Evolutionary conservation across 2,797 vertebrate species (phyloP), one percentile per base, ranked within the genome.

Genomic region (Danio tinwini): DNA sequence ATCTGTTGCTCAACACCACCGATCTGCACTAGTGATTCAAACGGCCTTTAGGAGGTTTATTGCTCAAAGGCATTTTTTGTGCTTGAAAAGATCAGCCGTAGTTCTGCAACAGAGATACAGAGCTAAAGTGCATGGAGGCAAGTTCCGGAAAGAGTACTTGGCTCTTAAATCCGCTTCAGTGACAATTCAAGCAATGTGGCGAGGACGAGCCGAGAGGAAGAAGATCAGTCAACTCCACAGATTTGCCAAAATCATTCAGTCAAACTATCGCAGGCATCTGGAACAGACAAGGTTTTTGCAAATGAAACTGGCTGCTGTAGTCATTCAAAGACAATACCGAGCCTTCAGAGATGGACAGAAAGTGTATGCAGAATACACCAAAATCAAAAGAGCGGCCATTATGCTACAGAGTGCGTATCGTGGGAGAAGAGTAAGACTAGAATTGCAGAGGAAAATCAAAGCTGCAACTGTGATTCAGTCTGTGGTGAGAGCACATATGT

Each of bases 101-200:
- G 82, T 84, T 47, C 82, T 98, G 61, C 97, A 98, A 81, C 89
- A 61, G 13, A 88, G 2, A 76, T 94, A 93, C 82, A 93, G 93
- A 86, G 96, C 96, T 3, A 79, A 86, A 1, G 1, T 87, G 14
- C 40, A 76, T 42, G 92, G 93, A 16, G 88, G 58, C 49, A 88
- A 89, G 73, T 87, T 90, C 6, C 87, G 68, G 13, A 65, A 42
- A 55, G 85, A 91, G 1, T 97, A 94, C 0, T 0, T 85, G 1
- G 80, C 68, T 17, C 81, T 96, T 1, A 86, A 74, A 55, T 64
- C 39, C 0, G 90, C 93, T 0, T 87, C 76, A 0, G 19, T 94
- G 68, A 3, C 0, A 16, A 49, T 97, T 45, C 98, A 98, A 86
- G 93, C 96, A 0, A 6, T 82, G 0, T 98, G 96, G 96, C 94